A percentile compares a stretch with the other conserved stretches of the same genome.
phyloP scores from a whole-genome alignment of 2,113 vertebrate genomes.

The Colius striatus region DNA sequence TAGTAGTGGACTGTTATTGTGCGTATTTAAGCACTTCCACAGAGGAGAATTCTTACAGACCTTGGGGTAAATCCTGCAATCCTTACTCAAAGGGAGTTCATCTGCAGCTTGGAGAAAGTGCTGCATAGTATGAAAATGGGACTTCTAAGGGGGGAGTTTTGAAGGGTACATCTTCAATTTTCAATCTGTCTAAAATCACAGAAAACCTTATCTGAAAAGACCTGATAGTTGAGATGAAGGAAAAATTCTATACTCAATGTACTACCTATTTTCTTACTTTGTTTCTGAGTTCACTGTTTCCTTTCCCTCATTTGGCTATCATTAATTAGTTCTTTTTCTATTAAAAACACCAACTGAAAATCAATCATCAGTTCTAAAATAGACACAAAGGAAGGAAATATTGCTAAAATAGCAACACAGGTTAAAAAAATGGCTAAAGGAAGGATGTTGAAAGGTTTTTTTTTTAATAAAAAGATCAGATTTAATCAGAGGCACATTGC shows the following conservation, averaged over 20 bases:
- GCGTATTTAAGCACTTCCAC: constrained; percentile 37
- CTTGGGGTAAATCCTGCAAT: constrained; percentile 45
- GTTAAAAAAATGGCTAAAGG: neutral
- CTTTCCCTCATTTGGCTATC: neutral
- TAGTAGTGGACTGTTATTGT: constrained; percentile 16
- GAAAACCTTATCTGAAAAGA: constrained; percentile 26
- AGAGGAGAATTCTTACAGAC: constrained; percentile 45
- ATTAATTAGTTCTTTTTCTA: neutral
- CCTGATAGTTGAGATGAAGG: neutral
- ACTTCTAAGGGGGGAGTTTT: neutral
- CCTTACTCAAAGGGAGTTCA: constrained; percentile 32
- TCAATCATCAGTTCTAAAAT: neutral
- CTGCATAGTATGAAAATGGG: neutral
- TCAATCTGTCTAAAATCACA: constrained; percentile 8
- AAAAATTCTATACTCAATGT: neutral
- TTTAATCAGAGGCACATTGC: neutral
- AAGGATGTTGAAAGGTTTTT: neutral
- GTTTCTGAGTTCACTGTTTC: neutral
- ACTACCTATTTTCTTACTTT: neutral
- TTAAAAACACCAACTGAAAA: neutral
- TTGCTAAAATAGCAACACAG: neutral
- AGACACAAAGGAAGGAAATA: neutral
- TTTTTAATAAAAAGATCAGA: neutral
- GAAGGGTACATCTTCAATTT: neutral
- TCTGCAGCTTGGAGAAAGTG: neutral